Evolutionary conservation across 2,113 vertebrate genomes (phyloP).

Genomic region (Nothoprocta pentlandii): DNA sequence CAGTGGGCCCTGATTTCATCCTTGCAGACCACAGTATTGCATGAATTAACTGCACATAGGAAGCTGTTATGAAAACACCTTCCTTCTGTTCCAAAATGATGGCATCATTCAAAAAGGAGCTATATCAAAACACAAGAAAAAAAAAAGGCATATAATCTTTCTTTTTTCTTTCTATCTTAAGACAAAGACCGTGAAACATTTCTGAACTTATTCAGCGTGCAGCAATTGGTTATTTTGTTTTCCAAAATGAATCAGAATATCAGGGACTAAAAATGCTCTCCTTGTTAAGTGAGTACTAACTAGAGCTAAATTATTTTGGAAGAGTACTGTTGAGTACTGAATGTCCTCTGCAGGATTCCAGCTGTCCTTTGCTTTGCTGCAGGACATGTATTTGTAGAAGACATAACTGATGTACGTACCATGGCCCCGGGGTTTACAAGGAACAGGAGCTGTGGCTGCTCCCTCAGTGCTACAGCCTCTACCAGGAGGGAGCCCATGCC

Average conservation of each 20-base stretch:
- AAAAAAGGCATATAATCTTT: not conserved
- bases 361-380: fast-evolving
- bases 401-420: fast-evolving
- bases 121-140: not conserved
- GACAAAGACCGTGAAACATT: not conserved
- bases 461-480: not conserved
- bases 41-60: not conserved
- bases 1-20: not conserved
- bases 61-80: not conserved
- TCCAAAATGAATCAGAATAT: not conserved
- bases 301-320: not conserved
- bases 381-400: fast-evolving
- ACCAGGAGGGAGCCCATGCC: not conserved
- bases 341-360: not conserved
- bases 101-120: not conserved
- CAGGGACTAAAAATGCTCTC: not conserved
- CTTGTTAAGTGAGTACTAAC: not conserved
- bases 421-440: not conserved
- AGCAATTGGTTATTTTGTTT: not conserved
- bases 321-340: not conserved
- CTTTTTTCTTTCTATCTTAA: not conserved
- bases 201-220: not conserved
- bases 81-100: not conserved
- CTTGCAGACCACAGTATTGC: not conserved
- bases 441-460: not conserved